Evolutionary conservation across 1,140 invertebrate genomes (phyloP).

Genomic region (Laodelphax striatellus): DNA sequence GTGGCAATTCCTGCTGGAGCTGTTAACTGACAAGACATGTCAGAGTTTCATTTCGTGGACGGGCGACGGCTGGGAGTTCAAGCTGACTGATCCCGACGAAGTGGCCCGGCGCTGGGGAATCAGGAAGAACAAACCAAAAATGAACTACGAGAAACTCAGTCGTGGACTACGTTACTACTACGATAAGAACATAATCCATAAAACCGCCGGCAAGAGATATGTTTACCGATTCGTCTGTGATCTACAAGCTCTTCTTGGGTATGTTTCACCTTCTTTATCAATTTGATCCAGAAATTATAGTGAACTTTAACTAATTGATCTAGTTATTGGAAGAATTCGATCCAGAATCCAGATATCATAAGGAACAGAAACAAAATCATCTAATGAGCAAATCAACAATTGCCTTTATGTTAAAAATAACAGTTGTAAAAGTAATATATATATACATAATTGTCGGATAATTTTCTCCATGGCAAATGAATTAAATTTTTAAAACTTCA

Average conservation of each 20-base stretch:
- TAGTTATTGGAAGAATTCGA: too few relatives aligned
- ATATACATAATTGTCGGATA: too few relatives aligned
- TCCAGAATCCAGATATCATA: too few relatives aligned
- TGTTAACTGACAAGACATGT: slow-evolving; percentile 91
- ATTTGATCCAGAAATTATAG: too few relatives aligned
- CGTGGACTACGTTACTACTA: slow-evolving; percentile 95
- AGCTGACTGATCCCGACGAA: slow-evolving; percentile 96
- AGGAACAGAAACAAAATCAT: too few relatives aligned
- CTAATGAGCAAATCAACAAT: too few relatives aligned
- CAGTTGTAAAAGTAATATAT: too few relatives aligned
- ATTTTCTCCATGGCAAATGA: too few relatives aligned
- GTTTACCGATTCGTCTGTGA: slow-evolving; percentile 98
- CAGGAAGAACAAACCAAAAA: slow-evolving; percentile 96
- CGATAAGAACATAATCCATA: slow-evolving; percentile 98
- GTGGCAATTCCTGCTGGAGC: slow-evolving; percentile 95
- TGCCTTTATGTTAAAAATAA: too few relatives aligned
- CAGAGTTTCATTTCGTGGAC: slow-evolving; percentile 97
- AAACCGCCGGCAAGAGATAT: slow-evolving; percentile 94
- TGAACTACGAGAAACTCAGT: slow-evolving; percentile 97
- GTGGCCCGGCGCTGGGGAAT: slow-evolving; percentile 94
- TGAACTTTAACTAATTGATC: too few relatives aligned
- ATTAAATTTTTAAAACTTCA: too few relatives aligned
- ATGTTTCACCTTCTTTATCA: slow-evolving; percentile 29
- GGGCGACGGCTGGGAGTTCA: slow-evolving; percentile 98
- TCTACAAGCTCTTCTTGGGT: slow-evolving; percentile 84